phyloP scores from a whole-genome alignment of 1,140 invertebrate species.

The Eufriesea mexicana region DNA sequence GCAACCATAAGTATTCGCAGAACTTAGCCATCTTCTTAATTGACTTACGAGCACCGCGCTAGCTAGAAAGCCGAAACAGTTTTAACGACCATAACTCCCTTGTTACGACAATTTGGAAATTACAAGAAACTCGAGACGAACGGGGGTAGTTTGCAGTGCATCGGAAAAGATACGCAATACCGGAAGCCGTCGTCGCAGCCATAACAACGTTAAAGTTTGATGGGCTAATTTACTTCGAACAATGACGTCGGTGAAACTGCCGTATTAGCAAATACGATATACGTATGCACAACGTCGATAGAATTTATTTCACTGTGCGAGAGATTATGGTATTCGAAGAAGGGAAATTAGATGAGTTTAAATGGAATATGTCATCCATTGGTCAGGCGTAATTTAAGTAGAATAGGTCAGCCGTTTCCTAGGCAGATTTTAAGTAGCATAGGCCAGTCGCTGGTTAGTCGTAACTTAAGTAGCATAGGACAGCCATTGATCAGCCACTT shows the following conservation, averaged over 20 bases:
- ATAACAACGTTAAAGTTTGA: constrained; percentile 58
- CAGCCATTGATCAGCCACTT: too few relatives aligned
- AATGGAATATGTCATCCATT: too few relatives aligned
- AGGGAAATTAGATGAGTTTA: neutral
- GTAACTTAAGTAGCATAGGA: too few relatives aligned
- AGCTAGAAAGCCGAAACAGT: constrained; percentile 21
- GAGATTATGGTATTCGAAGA: too few relatives aligned
- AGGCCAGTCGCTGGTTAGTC: too few relatives aligned
- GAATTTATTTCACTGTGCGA: neutral
- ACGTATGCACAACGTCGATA: neutral
- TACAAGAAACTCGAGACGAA: neutral
- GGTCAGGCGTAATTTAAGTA: too few relatives aligned
- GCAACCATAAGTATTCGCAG: constrained; percentile 11
- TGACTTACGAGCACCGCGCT: constrained; percentile 25
- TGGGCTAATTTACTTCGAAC: constrained; percentile 60
- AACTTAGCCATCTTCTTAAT: constrained; percentile 41
- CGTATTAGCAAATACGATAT: neutral
- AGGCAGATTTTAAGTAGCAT: too few relatives aligned
- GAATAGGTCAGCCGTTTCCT: too few relatives aligned
- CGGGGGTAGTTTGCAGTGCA: neutral
- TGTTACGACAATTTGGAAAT: constrained; percentile 43
- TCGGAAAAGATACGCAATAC: neutral
- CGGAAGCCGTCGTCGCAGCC: neutral
- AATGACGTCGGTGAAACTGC: constrained; percentile 39
- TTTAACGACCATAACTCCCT: constrained; percentile 33